phyloP scores from a whole-genome alignment of 2,797 vertebrate species.

The Esox lucius region DNA sequence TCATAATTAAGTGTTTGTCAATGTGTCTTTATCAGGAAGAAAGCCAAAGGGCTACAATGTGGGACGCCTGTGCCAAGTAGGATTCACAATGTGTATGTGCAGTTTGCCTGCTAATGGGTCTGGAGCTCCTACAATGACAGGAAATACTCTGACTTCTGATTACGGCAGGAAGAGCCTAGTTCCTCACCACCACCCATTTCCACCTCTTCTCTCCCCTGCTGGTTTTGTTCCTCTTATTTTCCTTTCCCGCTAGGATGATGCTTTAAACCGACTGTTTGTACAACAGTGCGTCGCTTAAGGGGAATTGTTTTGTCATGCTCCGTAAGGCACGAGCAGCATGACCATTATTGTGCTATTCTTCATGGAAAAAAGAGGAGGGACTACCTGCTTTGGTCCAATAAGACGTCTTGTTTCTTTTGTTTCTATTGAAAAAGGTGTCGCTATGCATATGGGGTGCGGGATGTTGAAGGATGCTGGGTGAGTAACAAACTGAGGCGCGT shows the following conservation, averaged over 20 bases:
- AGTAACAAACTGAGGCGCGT: too few relatives aligned
- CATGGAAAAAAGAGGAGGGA: background rate
- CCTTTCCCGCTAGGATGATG: constrained; percentile 35
- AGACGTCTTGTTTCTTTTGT: too few relatives aligned
- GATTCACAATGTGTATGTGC: constrained; percentile 32
- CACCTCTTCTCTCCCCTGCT: constrained; percentile 74
- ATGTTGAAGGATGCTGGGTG: too few relatives aligned
- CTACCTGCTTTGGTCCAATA: too few relatives aligned
- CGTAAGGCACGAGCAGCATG: constrained; percentile 15
- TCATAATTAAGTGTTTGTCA: constrained; percentile 75
- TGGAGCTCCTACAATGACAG: constrained; percentile 77
- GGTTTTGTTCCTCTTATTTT: constrained; percentile 66
- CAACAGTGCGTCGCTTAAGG: constrained; percentile 55
- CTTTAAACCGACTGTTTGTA: constrained; percentile 74
- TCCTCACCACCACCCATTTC: constrained; percentile 79
- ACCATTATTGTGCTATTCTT: background rate
- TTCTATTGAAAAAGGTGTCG: too few relatives aligned
- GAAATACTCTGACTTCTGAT: constrained; percentile 79
- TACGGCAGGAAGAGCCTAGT: constrained; percentile 78
- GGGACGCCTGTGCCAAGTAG: constrained; percentile 48
- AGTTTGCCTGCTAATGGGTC: constrained; percentile 60
- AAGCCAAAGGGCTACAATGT: constrained; percentile 60
- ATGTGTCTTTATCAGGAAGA: constrained; percentile 57
- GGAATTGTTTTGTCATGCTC: constrained; percentile 63
- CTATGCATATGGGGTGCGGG: too few relatives aligned